Percentiles rank a stretch among this genome's conserved stretches.
These are phyloP conservation scores for Folsomia manolachei DNA, from an alignment of 2,888 invertebrate species.

Conservation along the genomic window DNA sequence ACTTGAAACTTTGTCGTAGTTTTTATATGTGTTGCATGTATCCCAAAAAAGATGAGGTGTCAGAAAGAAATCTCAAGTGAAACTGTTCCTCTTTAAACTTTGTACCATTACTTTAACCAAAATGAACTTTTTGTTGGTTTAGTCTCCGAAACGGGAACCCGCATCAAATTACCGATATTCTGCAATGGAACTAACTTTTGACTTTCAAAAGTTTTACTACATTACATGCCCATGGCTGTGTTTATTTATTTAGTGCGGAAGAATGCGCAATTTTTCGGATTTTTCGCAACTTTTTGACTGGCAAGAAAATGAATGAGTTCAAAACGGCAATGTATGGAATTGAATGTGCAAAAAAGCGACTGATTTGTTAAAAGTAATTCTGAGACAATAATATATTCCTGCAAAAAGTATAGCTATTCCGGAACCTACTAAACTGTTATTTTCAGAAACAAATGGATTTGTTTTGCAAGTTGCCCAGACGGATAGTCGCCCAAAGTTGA, in stretches of 20 bases:
- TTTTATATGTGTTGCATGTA: not conserved
- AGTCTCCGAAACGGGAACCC: not conserved
- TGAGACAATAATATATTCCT: not conserved
- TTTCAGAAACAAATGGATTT: not conserved
- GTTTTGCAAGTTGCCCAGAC: no score
- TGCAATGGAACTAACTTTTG: not conserved
- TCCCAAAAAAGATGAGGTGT: not conserved
- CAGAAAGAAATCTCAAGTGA: not conserved
- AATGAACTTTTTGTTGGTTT: constrained; percentile 6
- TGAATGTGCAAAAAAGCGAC: no score
- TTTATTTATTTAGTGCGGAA: not conserved
- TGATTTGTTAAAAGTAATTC: not conserved
- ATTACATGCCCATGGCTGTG: not conserved
- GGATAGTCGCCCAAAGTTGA: not conserved
- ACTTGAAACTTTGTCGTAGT: not conserved
- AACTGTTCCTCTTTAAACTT: constrained; percentile 16
- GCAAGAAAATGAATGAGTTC: not conserved
- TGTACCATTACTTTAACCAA: constrained; percentile 4
- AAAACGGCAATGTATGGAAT: no score
- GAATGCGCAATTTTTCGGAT: not conserved
- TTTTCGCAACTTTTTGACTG: not conserved
- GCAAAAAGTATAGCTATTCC: not conserved
- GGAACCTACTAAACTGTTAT: not conserved
- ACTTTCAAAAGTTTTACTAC: not conserved
- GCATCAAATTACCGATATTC: not conserved